Percentiles rank a stretch among this genome's conserved stretches.
Conservation (phyloP, 2,797 vertebrate species). For the Clarias platycephalus region DNA sequence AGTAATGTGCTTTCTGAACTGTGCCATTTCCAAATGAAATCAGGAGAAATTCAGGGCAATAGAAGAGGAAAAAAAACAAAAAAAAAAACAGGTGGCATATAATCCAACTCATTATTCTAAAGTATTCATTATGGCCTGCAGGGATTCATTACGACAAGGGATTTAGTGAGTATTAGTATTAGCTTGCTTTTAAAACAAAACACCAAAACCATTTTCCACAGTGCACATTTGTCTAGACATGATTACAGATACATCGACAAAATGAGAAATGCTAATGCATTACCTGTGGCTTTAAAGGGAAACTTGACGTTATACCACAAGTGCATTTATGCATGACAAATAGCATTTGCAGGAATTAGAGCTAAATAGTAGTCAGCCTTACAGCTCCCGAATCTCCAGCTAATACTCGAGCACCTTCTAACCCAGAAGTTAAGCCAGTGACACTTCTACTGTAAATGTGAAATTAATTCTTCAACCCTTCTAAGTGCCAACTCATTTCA, state of each 20-base stretch:
- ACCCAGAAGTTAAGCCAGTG: too few species aligned
- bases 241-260: slow-evolving; percentile 4
- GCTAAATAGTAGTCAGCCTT: neutral
- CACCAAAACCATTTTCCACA: slow-evolving; percentile 8
- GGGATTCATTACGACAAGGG: slow-evolving; percentile 25
- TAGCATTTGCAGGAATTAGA: neutral
- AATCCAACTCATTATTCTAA: slow-evolving; percentile 23
- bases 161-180: neutral
- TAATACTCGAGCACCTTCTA: too few species aligned
- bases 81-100: slow-evolving; percentile 19
- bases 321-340: neutral
- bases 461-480: too few species aligned
- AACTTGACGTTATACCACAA: neutral
- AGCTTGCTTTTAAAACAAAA: neutral
- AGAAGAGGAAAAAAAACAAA: neutral
- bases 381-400: neutral
- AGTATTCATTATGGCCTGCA: slow-evolving; percentile 3
- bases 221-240: neutral
- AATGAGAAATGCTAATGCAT: neutral
- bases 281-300: neutral
- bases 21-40: slow-evolving; percentile 17
- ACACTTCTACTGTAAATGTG: too few species aligned
- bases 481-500: too few species aligned
- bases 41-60: neutral
- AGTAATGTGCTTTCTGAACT: slow-evolving; percentile 13